Evolutionary conservation across 2,888 invertebrate species (phyloP), one percentile per base, ranked within the genome.

Genomic region (Athripsodes cinereus): DNA sequence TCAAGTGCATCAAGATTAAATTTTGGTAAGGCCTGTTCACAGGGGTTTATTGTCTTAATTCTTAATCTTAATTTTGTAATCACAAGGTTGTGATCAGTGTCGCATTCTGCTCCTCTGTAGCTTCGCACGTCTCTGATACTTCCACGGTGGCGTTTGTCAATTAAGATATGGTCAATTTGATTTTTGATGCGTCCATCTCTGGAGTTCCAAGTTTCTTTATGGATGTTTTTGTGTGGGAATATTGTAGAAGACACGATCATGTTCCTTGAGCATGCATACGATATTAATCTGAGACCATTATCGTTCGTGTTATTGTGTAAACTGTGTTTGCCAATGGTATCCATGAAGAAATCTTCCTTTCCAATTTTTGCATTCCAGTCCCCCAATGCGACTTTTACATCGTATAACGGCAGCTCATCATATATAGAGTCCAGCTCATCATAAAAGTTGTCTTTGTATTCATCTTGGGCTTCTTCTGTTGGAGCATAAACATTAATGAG

Each of bases 301-400:
- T 51, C 51, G 26, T 51, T 51, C 10, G 51, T 16, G 13, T 22
- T 16, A n/a, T 3, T 16, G 26, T 51, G 51, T 8, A 51, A 26
- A 21, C 51, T 51, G 5, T 51, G n/a, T 18, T 26, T 51, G 6
- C 51, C 51, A 26, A 26, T 26, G 13, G 20, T 49, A 18, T 10
- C 51, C 8, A 5, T 22, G 31, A 22, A 51, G 8, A 22, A 8
- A 18, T 10, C 8, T 48, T 51, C 51, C 18, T 16, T 51, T 2
- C 51, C 51, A n/a, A 51, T 16, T 51, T 51, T 51, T 10, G 51
- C 51, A 51, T 51, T 51, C n/a, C 10, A 16, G 20, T 51, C 51
- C 8, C 51, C 51, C 13, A 51, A n/a, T 5, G 21, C 18, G 10
- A 51, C n/a, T 18, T 51, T 51, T 2, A 51, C 16, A 18, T 51